Base-by-base conservation (phyloP, 2,113 vertebrate genomes). In the Tylochromis polylepis region DNA sequence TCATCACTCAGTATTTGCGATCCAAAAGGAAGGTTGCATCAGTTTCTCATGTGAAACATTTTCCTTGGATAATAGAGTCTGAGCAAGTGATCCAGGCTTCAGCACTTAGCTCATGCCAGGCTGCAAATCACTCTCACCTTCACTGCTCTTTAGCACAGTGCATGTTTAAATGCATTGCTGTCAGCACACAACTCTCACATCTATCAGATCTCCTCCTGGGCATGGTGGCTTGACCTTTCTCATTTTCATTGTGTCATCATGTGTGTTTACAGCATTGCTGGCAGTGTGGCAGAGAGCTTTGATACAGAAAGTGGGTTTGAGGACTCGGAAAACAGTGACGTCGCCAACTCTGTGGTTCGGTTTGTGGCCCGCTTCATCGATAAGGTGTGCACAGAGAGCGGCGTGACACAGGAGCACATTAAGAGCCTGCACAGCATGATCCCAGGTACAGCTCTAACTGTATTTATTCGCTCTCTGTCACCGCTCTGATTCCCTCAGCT, bases 291-390 rank as follows among this genome's bases (percentile, higher is more conserved):
- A 6, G 99, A 99, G 88, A 99, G 99, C 95, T 99, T 98, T 51
- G 99, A 99, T 92, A 99, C 98, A 0, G 99, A 99, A 93, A 99
- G 99, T 78, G 99, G 99, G 1, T 99, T 99, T 91, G 99, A 99
- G 94, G 99, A 99, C 90, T 98, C 98, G 0, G 99, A 99, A 91
- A 99, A 94, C 95, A 99, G 96, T 16, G 99, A 99, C n/a, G 95
- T 98, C 43, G 97, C 98, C 51, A 99, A 99, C n/a, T 97, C 98
- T 0, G 98, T 98, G 51, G 97, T 98, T 51, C 96, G 97, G 79
- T 99, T 99, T 88, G 97, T 99, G 79, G 97, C 98, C 6, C 97
- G 98, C 67, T 99, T 99, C 95, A 98, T 99, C 82, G 98, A 99
- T 94, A 99, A 99, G 87, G 98, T 99, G 91, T 99, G 99, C 95